Conservation (phyloP, 2,113 vertebrate genomes). For the Okapia johnstoni region DNA sequence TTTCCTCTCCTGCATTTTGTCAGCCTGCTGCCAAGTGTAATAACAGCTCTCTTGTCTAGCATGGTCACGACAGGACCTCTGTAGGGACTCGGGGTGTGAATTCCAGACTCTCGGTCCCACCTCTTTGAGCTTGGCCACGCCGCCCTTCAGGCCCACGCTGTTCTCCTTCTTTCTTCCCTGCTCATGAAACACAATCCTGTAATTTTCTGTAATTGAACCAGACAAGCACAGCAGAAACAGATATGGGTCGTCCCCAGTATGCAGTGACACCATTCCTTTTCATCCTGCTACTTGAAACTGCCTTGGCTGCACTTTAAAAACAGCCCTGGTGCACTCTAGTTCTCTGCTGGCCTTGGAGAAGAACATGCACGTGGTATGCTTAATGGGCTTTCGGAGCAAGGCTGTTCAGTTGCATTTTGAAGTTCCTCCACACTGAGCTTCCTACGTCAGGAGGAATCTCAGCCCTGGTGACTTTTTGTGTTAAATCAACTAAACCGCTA, state of each 20-base stretch:
- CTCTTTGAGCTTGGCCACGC: background rate
- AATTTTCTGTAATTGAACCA: background rate
- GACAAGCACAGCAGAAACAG: background rate
- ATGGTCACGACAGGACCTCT: background rate
- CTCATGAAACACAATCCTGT: background rate
- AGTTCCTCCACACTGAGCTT: background rate
- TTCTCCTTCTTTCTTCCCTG: background rate
- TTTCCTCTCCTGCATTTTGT: background rate
- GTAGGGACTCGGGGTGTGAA: accelerated
- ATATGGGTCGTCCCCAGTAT: background rate
- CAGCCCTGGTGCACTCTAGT: background rate
- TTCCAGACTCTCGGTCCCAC: background rate
- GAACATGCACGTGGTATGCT: background rate
- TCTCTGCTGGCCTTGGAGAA: background rate
- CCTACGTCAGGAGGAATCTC: background rate
- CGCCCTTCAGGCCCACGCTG: background rate
- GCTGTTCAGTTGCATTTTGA: background rate
- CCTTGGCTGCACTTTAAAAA: background rate
- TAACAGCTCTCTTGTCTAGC: background rate
- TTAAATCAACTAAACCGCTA: background rate
- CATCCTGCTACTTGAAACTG: background rate
- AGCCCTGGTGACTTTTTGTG: background rate
- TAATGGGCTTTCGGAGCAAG: background rate
- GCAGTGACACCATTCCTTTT: background rate
- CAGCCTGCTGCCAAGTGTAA: background rate